A percentile compares a stretch with the other conserved stretches of the same genome.
phyloP scores from a whole-genome alignment of 2,797 vertebrate genomes.

The Fringilla coelebs region DNA sequence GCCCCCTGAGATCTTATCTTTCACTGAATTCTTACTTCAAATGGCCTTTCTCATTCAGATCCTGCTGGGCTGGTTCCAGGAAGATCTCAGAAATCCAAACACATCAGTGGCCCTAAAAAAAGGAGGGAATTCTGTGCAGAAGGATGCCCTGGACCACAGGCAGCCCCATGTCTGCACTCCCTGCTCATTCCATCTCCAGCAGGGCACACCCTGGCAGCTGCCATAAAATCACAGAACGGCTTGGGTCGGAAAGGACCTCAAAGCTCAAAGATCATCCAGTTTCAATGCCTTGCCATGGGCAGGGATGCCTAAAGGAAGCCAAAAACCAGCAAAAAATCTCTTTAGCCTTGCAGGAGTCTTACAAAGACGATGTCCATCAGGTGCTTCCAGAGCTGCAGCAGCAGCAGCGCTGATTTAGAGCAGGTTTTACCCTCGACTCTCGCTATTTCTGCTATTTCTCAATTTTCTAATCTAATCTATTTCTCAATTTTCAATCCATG shows the following conservation, averaged over 20 bases:
- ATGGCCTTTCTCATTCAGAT: conserved; percentile 28
- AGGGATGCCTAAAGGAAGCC: too few relatives aligned
- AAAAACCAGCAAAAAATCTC: neutral
- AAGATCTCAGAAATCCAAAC: neutral
- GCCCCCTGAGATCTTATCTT: conserved; percentile 18
- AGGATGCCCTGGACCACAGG: neutral
- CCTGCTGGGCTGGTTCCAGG: neutral
- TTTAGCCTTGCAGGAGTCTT: neutral
- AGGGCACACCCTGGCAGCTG: neutral
- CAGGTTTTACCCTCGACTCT: neutral
- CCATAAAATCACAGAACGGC: neutral
- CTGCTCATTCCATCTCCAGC: neutral
- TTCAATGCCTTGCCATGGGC: neutral
- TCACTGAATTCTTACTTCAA: neutral
- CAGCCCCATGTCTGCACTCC: neutral
- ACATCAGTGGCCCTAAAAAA: neutral
- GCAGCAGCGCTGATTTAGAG: neutral
- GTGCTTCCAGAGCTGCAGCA: neutral
- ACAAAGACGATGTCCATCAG: neutral
- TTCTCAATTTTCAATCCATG: neutral
- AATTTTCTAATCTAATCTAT: neutral
- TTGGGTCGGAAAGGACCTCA: neutral
- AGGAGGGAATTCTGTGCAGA: neutral
- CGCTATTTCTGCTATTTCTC: neutral
- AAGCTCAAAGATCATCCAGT: neutral